Conservation (phyloP, 2,113 vertebrate species). For the Carassius auratus region DNA sequence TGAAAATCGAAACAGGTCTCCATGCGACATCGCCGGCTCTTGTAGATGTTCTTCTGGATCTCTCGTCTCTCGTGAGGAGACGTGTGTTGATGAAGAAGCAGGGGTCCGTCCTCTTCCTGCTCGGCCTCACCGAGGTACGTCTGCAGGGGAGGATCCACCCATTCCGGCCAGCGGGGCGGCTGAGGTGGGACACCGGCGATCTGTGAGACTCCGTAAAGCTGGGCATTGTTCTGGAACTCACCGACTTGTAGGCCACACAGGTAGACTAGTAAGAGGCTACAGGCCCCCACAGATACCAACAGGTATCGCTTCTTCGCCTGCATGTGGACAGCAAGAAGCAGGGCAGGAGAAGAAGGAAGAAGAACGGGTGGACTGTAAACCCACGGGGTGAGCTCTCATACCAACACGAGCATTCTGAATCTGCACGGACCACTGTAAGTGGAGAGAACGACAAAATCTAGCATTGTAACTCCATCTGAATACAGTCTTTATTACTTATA, state of each 20-base stretch:
- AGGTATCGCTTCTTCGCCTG: conserved; percentile 86
- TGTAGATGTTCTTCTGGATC: conserved; percentile 77
- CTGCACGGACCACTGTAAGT: conserved; percentile 24
- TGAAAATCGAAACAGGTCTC: conserved; percentile 80
- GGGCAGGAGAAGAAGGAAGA: conserved; percentile 56
- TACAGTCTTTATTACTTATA: background rate
- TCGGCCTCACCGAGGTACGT: conserved; percentile 78
- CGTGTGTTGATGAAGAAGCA: conserved; percentile 75
- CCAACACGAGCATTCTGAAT: conserved; percentile 45
- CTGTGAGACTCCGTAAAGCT: conserved; percentile 59
- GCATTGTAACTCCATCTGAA: background rate
- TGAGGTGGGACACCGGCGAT: conserved; percentile 53
- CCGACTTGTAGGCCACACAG: conserved; percentile 79
- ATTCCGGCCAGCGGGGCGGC: conserved; percentile 64
- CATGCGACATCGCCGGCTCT: conserved; percentile 80
- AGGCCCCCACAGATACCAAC: conserved; percentile 81
- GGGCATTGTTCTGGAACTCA: conserved; percentile 70
- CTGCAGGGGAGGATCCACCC: conserved; percentile 63
- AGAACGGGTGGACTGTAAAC: conserved; percentile 50
- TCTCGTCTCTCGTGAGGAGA: conserved; percentile 74
- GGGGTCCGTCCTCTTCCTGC: conserved; percentile 76
- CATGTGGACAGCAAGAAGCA: conserved; percentile 78
- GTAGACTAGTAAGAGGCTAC: conserved; percentile 80
- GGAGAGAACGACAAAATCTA: background rate
- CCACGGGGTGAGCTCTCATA: conserved; percentile 55